Evolutionary conservation across 2,888 invertebrate genomes (phyloP).

Genomic region (Melinaea marsaeus): DNA sequence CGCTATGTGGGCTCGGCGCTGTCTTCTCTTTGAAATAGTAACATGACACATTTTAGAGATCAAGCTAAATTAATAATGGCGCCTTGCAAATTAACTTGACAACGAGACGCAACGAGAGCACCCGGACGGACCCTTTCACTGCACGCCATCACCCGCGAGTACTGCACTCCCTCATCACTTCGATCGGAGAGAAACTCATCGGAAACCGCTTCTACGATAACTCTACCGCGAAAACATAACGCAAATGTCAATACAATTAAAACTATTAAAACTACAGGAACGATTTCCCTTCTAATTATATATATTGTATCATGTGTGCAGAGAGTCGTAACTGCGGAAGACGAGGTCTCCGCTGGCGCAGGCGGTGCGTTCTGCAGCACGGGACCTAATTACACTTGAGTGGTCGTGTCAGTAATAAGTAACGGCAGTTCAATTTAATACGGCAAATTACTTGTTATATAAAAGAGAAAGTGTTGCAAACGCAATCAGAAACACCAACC

Average conservation of each 20-base stretch:
- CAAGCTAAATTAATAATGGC: not conserved
- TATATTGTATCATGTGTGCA: too few relatives aligned
- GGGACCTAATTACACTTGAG: conserved; percentile 18
- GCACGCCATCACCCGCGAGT: conserved; percentile 7
- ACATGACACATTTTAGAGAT: not conserved
- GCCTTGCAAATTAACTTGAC: conserved; percentile 4
- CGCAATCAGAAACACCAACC: conserved; percentile 4
- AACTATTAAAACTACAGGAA: too few relatives aligned
- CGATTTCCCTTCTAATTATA: too few relatives aligned
- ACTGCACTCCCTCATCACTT: not conserved
- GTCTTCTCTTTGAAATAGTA: too few relatives aligned
- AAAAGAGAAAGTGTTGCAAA: conserved; percentile 21
- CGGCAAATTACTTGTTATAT: conserved; percentile 15
- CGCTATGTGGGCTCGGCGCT: too few relatives aligned
- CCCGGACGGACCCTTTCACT: conserved; percentile 12
- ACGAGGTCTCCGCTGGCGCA: too few relatives aligned
- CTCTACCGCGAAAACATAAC: too few relatives aligned
- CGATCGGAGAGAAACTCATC: too few relatives aligned
- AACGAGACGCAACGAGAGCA: conserved; percentile 12
- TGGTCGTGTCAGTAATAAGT: conserved; percentile 16
- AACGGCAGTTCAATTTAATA: conserved; percentile 21
- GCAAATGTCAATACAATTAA: too few relatives aligned
- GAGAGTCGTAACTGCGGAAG: too few relatives aligned
- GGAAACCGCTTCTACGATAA: too few relatives aligned
- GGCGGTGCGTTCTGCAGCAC: conserved; percentile 1